phyloP scores from a whole-genome alignment of 2,113 vertebrate genomes.

The Pan paniscus region DNA sequence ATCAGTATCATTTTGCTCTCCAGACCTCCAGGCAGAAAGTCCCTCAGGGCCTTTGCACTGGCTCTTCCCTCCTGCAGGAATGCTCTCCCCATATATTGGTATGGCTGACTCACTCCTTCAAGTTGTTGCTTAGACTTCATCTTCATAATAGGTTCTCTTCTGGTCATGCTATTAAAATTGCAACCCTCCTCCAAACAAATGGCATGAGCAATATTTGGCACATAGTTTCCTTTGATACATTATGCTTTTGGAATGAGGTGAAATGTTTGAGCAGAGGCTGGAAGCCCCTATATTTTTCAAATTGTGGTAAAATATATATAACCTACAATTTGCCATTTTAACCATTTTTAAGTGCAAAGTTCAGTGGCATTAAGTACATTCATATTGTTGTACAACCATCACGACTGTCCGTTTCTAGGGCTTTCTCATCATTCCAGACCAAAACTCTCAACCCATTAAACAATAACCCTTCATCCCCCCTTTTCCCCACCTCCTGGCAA shows the following conservation, averaged over 20 bases:
- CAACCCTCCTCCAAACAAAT: not conserved
- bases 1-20: not conserved
- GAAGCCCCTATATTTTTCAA: not conserved
- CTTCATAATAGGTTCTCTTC: not conserved
- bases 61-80: not conserved
- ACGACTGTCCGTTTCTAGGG: not conserved
- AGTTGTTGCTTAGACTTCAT: not conserved
- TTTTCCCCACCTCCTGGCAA: not conserved
- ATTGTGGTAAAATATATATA: not conserved
- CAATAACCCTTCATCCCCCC: not conserved
- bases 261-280: not conserved
- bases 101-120: not conserved
- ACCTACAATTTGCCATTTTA: not conserved
- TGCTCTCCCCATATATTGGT: not conserved
- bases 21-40: not conserved
- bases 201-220: not conserved
- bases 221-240: not conserved
- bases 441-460: not conserved
- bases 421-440: not conserved
- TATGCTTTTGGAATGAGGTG: not conserved
- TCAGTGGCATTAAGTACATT: not conserved
- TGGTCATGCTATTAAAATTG: not conserved
- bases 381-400: not conserved
- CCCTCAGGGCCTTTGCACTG: not conserved
- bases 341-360: not conserved